phyloP scores from a whole-genome alignment of 2,113 vertebrate species.

The Abramis brama region DNA sequence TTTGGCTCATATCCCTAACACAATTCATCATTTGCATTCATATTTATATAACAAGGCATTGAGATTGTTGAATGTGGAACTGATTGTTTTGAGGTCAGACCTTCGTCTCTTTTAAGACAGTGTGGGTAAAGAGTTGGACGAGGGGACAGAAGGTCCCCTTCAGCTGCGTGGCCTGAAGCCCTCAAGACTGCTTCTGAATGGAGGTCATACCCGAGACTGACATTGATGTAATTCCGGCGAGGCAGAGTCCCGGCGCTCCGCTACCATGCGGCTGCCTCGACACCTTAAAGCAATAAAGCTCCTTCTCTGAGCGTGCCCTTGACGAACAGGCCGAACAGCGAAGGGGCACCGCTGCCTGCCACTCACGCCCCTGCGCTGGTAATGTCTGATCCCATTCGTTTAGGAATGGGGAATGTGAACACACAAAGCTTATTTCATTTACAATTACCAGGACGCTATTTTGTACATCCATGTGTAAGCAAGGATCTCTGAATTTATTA shows the following conservation, averaged over 20 bases:
- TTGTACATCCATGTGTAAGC: background rate
- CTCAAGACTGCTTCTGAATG: slow-evolving; percentile 62
- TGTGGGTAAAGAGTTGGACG: slow-evolving; percentile 53
- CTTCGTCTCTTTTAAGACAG: slow-evolving; percentile 55
- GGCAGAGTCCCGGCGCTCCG: slow-evolving; percentile 63
- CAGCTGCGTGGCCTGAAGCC: slow-evolving; percentile 56
- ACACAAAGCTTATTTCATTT: background rate
- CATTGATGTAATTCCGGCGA: slow-evolving; percentile 65
- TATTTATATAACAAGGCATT: slow-evolving; percentile 20
- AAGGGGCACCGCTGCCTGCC: slow-evolving; percentile 51
- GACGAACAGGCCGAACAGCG: slow-evolving; percentile 60
- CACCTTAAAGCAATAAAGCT: slow-evolving; percentile 71
- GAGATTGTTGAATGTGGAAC: slow-evolving; percentile 49
- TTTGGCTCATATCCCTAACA: slow-evolving; percentile 25
- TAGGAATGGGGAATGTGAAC: background rate
- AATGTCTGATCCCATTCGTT: slow-evolving; percentile 18
- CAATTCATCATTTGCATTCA: slow-evolving; percentile 40
- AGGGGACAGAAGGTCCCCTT: slow-evolving; percentile 63
- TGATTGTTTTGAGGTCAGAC: slow-evolving; percentile 65
- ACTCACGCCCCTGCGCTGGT: slow-evolving; percentile 3
- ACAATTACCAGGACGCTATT: background rate
- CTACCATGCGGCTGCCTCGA: slow-evolving; percentile 64
- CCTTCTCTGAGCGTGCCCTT: slow-evolving; percentile 71
- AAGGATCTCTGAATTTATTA: background rate
- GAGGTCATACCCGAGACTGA: slow-evolving; percentile 70